Conservation (phyloP, 2,113 vertebrate genomes). For the Arenaria interpres region DNA sequence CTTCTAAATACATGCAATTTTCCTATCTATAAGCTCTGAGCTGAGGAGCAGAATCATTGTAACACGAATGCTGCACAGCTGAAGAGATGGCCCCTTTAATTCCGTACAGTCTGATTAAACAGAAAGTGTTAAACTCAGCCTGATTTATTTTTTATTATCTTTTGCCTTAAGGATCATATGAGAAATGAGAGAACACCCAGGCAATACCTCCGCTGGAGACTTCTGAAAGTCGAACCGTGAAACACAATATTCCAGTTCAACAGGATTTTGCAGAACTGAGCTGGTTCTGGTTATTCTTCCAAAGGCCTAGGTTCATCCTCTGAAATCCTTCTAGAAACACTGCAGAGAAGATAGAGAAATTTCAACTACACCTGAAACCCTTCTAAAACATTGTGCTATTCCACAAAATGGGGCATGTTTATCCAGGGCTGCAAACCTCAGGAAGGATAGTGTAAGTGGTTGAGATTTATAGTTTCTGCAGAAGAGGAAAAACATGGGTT, state of each 20-base stretch:
- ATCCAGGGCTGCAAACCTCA: background rate
- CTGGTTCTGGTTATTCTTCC: background rate
- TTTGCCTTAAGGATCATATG: background rate
- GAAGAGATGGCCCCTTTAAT: background rate
- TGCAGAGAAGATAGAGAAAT: background rate
- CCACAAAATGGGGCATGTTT: background rate
- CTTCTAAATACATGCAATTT: background rate
- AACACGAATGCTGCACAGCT: background rate
- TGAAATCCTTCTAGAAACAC: background rate
- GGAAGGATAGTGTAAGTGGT: background rate
- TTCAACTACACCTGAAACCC: background rate
- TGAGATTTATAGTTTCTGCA: background rate
- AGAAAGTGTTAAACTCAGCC: background rate
- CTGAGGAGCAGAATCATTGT: background rate
- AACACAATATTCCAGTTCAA: background rate
- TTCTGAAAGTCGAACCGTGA: background rate
- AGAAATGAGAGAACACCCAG: background rate
- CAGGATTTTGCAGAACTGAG: background rate
- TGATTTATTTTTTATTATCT: background rate
- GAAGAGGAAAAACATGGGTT: background rate
- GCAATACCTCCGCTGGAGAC: background rate
- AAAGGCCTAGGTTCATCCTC: background rate
- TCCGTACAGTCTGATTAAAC: accelerated
- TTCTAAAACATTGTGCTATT: background rate
- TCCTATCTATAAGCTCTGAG: background rate